A percentile compares a stretch with the other conserved stretches of the same genome.
phyloP scores from a whole-genome alignment of 2,797 vertebrate genomes.

The Enteromius radiatus region DNA sequence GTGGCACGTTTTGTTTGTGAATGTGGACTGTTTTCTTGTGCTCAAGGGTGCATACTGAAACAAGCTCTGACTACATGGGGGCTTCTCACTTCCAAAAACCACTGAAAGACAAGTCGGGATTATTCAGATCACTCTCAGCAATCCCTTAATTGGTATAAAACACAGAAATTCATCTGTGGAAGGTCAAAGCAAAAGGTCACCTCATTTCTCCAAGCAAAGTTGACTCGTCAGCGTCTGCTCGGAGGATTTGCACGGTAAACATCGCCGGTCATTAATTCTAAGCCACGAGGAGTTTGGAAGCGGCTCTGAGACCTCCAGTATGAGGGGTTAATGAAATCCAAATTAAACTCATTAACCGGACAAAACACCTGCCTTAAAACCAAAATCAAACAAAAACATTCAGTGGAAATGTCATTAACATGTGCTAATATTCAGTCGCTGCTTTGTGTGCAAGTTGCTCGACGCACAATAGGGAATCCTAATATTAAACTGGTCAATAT shows the following conservation, averaged over 20 bases:
- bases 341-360: slow-evolving; percentile 79
- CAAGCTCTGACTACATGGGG: slow-evolving; percentile 49
- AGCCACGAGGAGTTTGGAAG: slow-evolving; percentile 51
- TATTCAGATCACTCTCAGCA: slow-evolving; percentile 72
- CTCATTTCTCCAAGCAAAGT: slow-evolving; percentile 64
- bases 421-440: slow-evolving; percentile 74
- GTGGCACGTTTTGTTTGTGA: slow-evolving; percentile 36
- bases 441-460: slow-evolving; percentile 67
- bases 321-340: slow-evolving; percentile 81
- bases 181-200: slow-evolving; percentile 58
- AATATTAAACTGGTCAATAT: slow-evolving; percentile 80
- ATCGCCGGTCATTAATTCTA: slow-evolving; percentile 68
- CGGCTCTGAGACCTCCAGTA: slow-evolving; percentile 68
- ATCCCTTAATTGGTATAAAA: slow-evolving; percentile 80
- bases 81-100: slow-evolving; percentile 56
- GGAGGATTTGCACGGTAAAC: slow-evolving; percentile 61
- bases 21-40: slow-evolving; percentile 3
- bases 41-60: slow-evolving; percentile 11
- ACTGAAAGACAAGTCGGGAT: slow-evolving; percentile 74
- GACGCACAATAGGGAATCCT: slow-evolving; percentile 72
- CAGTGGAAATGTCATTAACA: slow-evolving; percentile 71
- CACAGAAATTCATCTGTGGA: slow-evolving; percentile 65
- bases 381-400: slow-evolving; percentile 69
- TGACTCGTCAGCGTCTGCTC: slow-evolving; percentile 64
- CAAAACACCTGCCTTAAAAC: slow-evolving; percentile 79